phyloP scores from a whole-genome alignment of 1,140 invertebrate genomes.

The Diachasma alloeum region DNA sequence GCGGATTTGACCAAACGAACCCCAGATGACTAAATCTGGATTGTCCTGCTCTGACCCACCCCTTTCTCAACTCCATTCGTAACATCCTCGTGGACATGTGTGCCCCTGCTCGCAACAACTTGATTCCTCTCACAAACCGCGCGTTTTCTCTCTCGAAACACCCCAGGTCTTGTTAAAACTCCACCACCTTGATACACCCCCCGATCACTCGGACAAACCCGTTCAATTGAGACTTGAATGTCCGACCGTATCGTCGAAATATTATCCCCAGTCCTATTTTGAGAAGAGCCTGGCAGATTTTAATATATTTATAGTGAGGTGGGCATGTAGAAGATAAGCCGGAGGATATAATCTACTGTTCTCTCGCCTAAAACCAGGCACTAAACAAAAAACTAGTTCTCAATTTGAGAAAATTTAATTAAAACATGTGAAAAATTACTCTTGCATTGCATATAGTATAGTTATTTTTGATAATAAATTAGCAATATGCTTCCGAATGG shows the following conservation, averaged over 20 bases:
- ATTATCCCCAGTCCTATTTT: no score
- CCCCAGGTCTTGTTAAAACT: slow-evolving; percentile 16
- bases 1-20: neutral
- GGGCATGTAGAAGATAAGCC: no score
- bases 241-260: slow-evolving; percentile 28
- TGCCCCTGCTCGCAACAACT: neutral
- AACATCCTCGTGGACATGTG: neutral
- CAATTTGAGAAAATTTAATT: no score
- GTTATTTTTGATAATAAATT: no score
- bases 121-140: neutral
- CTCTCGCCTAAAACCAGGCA: no score
- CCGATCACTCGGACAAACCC: slow-evolving; percentile 53
- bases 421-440: no score
- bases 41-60: neutral
- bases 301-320: no score
- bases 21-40: neutral
- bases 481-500: no score
- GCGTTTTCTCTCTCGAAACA: neutral
- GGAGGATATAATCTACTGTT: no score
- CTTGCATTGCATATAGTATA: no score
- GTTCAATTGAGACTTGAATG: slow-evolving; percentile 59
- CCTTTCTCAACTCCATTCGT: neutral
- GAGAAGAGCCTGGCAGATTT: no score
- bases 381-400: no score
- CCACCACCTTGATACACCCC: slow-evolving; percentile 45